Conservation (phyloP, 2,797 vertebrate species). For the Anguilla anguilla region DNA sequence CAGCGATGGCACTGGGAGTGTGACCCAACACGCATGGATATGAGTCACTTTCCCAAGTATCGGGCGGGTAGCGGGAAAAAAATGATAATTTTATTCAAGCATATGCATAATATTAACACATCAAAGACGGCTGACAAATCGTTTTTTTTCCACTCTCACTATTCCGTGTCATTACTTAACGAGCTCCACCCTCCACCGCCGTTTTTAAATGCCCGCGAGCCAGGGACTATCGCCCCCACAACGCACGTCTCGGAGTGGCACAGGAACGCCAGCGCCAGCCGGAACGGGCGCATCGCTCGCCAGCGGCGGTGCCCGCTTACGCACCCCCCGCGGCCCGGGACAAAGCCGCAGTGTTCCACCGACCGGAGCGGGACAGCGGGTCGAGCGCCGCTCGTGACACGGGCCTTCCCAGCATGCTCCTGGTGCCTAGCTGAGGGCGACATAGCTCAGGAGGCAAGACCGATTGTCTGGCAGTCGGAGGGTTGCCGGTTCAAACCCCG, state of each 20-base stretch:
- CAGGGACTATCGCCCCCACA: background rate
- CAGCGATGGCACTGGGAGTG: background rate
- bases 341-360: background rate
- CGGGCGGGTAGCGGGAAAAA: background rate
- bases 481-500: no score
- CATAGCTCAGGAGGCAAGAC: no score
- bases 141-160: background rate
- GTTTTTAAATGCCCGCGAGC: background rate
- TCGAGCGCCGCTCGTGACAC: no score
- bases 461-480: no score
- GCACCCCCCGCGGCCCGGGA: background rate
- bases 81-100: background rate
- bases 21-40: background rate
- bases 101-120: background rate
- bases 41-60: background rate
- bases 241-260: background rate
- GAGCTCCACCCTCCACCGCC: background rate
- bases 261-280: background rate
- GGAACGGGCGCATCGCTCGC: background rate
- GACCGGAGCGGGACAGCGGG: no score
- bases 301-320: background rate
- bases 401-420: background rate
- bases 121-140: background rate
- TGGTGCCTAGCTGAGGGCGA: no score
- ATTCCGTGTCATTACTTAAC: background rate